phyloP scores from a whole-genome alignment of 2,113 vertebrate genomes.

The Guaruba guarouba region DNA sequence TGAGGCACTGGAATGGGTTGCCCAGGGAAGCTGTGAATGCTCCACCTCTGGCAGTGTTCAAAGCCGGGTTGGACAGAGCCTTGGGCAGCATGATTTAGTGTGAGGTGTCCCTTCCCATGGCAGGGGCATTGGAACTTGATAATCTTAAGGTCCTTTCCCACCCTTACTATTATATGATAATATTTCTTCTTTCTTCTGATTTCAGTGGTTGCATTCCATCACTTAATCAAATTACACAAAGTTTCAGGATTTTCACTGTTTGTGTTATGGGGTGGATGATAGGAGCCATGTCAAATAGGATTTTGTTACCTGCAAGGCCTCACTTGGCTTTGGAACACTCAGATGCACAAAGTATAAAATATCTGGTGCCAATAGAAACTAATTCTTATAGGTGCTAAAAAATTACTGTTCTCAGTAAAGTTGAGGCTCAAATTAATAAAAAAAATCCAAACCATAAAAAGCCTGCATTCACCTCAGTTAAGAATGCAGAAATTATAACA shows the following conservation, averaged over 20 bases:
- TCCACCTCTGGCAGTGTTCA: background rate
- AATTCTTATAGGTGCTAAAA: background rate
- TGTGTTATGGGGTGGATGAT: background rate
- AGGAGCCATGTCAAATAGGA: background rate
- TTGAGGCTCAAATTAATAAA: background rate
- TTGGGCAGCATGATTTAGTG: background rate
- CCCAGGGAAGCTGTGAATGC: background rate
- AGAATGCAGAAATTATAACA: background rate
- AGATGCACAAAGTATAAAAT: background rate
- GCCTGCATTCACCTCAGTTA: background rate
- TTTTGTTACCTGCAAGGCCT: background rate
- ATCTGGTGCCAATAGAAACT: background rate
- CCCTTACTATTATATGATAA: background rate
- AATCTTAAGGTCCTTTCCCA: background rate
- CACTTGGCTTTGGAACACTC: background rate
- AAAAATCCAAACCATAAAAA: background rate
- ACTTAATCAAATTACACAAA: background rate
- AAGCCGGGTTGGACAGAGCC: background rate
- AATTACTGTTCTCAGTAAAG: background rate
- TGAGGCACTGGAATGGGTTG: background rate
- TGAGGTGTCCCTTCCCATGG: background rate
- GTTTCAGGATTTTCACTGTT: background rate
- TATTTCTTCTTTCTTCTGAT: background rate
- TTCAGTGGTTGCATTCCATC: background rate
- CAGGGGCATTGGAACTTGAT: background rate